phyloP scores from a whole-genome alignment of 2,113 vertebrate genomes.

The Rhadina sibilatrix region DNA sequence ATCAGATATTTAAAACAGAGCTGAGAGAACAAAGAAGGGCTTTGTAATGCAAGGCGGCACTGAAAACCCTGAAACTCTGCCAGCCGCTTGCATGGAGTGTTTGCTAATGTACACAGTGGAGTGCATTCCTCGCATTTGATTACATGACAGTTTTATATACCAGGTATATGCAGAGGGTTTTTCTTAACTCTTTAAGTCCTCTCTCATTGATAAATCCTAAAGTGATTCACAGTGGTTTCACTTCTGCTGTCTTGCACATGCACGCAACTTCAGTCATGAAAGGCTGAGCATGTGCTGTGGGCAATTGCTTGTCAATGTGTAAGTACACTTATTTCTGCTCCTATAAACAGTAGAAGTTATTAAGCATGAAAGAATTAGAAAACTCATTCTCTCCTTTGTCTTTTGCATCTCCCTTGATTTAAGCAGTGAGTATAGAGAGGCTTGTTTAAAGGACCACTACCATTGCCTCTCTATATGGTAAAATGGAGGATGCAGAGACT shows the following conservation, averaged over 20 bases:
- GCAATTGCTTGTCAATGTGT: neutral
- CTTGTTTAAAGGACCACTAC: neutral
- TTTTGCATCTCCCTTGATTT: neutral
- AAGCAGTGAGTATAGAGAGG: neutral
- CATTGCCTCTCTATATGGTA: neutral
- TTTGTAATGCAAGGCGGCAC: conserved; percentile 68
- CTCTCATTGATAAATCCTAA: neutral
- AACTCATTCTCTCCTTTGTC: neutral
- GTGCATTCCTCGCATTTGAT: conserved; percentile 58
- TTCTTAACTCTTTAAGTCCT: conserved; percentile 67
- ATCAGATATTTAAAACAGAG: conserved; percentile 80
- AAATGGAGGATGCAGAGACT: neutral
- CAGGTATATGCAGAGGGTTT: conserved; percentile 4
- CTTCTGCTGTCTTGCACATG: neutral
- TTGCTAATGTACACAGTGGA: conserved; percentile 53
- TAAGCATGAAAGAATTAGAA: conserved; percentile 7
- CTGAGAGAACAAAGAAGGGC: conserved; percentile 75
- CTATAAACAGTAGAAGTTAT: neutral
- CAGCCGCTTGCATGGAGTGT: conserved; percentile 50
- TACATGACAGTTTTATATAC: conserved; percentile 58
- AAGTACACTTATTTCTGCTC: neutral
- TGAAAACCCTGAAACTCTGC: conserved; percentile 39
- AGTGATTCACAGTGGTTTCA: neutral
- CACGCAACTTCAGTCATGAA: neutral
- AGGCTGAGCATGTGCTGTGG: neutral